Evolutionary conservation across 1,140 invertebrate species (phyloP).

Genomic region (Ips nitidus): DNA sequence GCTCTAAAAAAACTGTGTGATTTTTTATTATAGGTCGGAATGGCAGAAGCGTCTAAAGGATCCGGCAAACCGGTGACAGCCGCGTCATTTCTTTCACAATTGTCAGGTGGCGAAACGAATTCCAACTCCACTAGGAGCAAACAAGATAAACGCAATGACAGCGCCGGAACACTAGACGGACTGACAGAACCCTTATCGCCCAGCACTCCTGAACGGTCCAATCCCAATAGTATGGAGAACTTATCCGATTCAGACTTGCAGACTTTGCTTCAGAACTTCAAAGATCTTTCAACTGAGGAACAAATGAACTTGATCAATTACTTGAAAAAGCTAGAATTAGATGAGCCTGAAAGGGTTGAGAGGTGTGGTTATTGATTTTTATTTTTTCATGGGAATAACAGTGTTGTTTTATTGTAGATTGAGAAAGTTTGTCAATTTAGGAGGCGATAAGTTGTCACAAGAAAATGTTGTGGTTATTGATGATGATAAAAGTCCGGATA

Average conservation of each 20-base stretch:
- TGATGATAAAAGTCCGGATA: slow-evolving; percentile 35
- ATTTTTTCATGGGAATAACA: background rate
- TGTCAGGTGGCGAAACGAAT: slow-evolving; percentile 42
- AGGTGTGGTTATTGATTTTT: slow-evolving; percentile 44
- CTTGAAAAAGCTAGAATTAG: slow-evolving; percentile 72
- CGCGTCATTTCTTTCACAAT: slow-evolving; percentile 56
- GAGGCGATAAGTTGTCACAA: slow-evolving; percentile 32
- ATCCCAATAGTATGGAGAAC: slow-evolving; percentile 60
- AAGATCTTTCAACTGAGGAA: slow-evolving; percentile 72
- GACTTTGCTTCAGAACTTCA: slow-evolving; percentile 75
- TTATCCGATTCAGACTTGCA: slow-evolving; percentile 75
- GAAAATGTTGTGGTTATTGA: slow-evolving; percentile 27
- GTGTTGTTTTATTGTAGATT: slow-evolving; percentile 46
- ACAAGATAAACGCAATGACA: slow-evolving; percentile 1
- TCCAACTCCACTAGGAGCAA: background rate
- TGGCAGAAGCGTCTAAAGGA: slow-evolving; percentile 61
- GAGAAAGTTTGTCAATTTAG: slow-evolving; percentile 65
- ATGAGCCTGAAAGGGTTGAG: slow-evolving; percentile 70
- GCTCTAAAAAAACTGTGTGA: background rate
- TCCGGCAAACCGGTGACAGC: slow-evolving; percentile 58
- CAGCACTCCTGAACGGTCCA: slow-evolving; percentile 30
- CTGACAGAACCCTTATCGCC: slow-evolving; percentile 35
- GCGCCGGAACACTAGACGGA: slow-evolving; percentile 19
- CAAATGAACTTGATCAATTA: slow-evolving; percentile 77
- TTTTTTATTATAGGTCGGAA: slow-evolving; percentile 55